phyloP scores from a whole-genome alignment of 2,113 vertebrate species.

The Benitochromis conjunctus region DNA sequence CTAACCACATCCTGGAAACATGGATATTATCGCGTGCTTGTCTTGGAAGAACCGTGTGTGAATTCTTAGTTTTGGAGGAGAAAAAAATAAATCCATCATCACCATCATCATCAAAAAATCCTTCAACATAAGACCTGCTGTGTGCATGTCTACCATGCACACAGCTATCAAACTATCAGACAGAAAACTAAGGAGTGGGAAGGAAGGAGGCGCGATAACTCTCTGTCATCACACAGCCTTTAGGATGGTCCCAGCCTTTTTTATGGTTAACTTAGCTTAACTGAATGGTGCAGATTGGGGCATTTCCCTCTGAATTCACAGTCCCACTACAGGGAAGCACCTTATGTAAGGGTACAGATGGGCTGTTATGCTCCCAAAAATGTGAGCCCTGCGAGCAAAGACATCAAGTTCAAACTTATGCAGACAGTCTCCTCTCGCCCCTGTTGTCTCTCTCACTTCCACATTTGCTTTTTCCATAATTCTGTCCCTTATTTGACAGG shows the following conservation, averaged over 20 bases:
- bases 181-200: not conserved
- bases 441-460: not conserved
- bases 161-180: not conserved
- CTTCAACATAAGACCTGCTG: not conserved
- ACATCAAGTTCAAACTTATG: slow-evolving; percentile 6
- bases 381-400: slow-evolving; percentile 6
- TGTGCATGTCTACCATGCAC: not conserved
- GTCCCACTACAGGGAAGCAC: slow-evolving; percentile 40
- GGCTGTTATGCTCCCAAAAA: slow-evolving; percentile 26
- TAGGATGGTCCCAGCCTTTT: slow-evolving; percentile 13
- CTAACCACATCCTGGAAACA: not conserved
- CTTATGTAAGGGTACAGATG: slow-evolving; percentile 62
- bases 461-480: not conserved
- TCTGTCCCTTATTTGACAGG: not conserved
- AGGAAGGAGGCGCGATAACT: not conserved
- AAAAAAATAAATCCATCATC: not conserved
- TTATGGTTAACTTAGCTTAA: slow-evolving; percentile 34
- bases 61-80: not conserved
- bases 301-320: slow-evolving; percentile 43
- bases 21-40: not conserved
- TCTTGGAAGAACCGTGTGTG: not conserved
- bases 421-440: not conserved
- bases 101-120: not conserved
- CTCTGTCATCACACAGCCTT: slow-evolving; percentile 20
- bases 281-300: slow-evolving; percentile 25